Percentiles rank a stretch among this genome's conserved stretches.
Conservation (phyloP, 1,140 invertebrate species). For the Stenopsyche tienmushanensis region DNA sequence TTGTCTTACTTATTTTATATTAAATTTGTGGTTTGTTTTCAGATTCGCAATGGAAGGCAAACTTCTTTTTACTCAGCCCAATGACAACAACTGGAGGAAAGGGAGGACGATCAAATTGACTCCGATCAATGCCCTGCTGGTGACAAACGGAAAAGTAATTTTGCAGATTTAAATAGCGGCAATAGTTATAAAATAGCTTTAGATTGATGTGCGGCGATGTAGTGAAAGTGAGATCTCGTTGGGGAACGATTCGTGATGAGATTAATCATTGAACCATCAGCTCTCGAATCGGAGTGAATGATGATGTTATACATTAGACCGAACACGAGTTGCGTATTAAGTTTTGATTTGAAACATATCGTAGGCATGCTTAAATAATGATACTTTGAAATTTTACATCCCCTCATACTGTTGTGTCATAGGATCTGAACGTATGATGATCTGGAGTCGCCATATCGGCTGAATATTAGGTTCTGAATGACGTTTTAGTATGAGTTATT, state of each 20-base stretch:
- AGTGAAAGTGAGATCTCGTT: not conserved
- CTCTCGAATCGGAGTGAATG: not conserved
- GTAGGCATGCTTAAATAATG: too few species aligned
- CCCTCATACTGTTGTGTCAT: too few species aligned
- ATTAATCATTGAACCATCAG: not conserved
- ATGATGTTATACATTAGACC: too few species aligned
- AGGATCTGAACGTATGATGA: too few species aligned
- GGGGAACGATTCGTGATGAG: not conserved
- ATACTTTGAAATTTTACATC: too few species aligned
- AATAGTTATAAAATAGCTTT: not conserved
- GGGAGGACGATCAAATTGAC: conserved; percentile 84
- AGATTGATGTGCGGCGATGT: too few species aligned
- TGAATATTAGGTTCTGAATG: too few species aligned
- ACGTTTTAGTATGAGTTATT: too few species aligned
- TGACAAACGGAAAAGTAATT: conserved; percentile 79
- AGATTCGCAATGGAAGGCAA: conserved; percentile 84
- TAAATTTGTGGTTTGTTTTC: conserved; percentile 36
- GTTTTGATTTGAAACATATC: too few species aligned
- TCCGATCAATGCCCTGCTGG: conserved; percentile 82
- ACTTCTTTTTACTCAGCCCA: conserved; percentile 80
- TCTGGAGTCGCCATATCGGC: too few species aligned
- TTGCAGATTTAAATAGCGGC: not conserved
- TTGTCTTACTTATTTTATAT: too few species aligned
- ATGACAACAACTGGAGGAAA: conserved; percentile 87
- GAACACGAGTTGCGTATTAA: too few species aligned